phyloP scores from a whole-genome alignment of 2,113 vertebrate genomes.

The Potamarius usumacintae region DNA sequence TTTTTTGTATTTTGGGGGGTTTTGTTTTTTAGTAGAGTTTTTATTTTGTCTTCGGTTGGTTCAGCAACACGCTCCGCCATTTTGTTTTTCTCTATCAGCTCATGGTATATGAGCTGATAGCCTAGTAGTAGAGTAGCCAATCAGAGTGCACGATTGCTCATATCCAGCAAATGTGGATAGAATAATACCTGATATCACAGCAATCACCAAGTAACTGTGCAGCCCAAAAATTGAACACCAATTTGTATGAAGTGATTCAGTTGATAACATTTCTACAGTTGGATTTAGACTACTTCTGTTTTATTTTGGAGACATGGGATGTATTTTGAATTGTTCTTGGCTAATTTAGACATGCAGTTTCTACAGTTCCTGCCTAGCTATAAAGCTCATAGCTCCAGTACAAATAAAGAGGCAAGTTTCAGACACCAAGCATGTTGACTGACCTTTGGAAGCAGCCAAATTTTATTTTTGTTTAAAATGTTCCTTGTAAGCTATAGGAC shows the following conservation, averaged over 20 bases:
- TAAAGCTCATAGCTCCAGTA: neutral
- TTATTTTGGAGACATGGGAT: neutral
- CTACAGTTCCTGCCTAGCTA: neutral
- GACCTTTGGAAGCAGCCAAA: neutral
- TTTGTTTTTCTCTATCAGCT: too few relatives aligned
- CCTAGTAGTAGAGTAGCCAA: too few relatives aligned
- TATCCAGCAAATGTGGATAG: too few relatives aligned
- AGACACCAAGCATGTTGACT: neutral
- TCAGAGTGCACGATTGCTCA: too few relatives aligned
- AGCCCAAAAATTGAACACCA: neutral
- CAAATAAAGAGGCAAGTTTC: neutral
- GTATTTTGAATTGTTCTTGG: neutral
- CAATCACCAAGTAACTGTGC: neutral
- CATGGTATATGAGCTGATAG: too few relatives aligned
- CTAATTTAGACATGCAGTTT: neutral
- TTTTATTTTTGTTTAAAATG: neutral
- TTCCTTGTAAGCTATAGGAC: neutral
- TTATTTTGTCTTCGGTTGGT: too few relatives aligned
- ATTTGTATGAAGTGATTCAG: neutral
- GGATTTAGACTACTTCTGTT: neutral
- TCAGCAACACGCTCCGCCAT: too few relatives aligned
- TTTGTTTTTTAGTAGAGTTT: too few relatives aligned
- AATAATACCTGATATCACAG: neutral
- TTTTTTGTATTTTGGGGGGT: too few relatives aligned
- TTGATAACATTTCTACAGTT: neutral